A percentile compares a stretch with the other conserved stretches of the same genome.
Evolutionary conservation across 2,888 invertebrate species (phyloP).

Genomic region (Pinctada fucata): DNA sequence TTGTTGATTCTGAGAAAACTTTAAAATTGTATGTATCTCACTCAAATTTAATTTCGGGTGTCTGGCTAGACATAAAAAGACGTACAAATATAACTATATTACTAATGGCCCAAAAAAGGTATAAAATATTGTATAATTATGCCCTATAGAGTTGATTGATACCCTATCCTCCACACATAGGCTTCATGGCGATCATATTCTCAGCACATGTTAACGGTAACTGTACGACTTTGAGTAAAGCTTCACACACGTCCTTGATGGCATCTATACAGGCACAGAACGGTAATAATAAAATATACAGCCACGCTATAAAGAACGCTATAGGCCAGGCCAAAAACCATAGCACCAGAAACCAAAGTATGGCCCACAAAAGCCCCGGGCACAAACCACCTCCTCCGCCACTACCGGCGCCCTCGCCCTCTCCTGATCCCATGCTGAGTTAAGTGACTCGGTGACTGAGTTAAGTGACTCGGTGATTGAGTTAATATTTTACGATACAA

Average conservation of each 20-base stretch:
- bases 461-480: too few relatives aligned
- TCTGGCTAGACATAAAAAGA: too few relatives aligned
- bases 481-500: too few relatives aligned
- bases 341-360: conserved; percentile 72
- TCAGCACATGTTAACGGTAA: conserved; percentile 70
- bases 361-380: conserved; percentile 66
- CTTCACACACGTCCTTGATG: conserved; percentile 64
- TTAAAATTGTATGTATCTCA: too few relatives aligned
- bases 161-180: conserved; percentile 55
- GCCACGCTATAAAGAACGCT: conserved; percentile 68
- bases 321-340: conserved; percentile 73
- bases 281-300: conserved; percentile 72
- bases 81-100: too few relatives aligned
- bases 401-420: conserved; percentile 57
- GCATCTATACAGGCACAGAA: conserved; percentile 64
- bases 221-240: conserved; percentile 67
- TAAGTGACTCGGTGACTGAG: neutral
- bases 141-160: too few relatives aligned
- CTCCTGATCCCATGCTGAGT: conserved; percentile 49
- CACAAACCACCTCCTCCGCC: conserved; percentile 59
- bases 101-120: too few relatives aligned
- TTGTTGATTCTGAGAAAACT: too few relatives aligned
- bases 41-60: too few relatives aligned
- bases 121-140: too few relatives aligned
- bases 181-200: conserved; percentile 71